phyloP scores from a whole-genome alignment of 2,797 vertebrate genomes.

The Channallabes apus region DNA sequence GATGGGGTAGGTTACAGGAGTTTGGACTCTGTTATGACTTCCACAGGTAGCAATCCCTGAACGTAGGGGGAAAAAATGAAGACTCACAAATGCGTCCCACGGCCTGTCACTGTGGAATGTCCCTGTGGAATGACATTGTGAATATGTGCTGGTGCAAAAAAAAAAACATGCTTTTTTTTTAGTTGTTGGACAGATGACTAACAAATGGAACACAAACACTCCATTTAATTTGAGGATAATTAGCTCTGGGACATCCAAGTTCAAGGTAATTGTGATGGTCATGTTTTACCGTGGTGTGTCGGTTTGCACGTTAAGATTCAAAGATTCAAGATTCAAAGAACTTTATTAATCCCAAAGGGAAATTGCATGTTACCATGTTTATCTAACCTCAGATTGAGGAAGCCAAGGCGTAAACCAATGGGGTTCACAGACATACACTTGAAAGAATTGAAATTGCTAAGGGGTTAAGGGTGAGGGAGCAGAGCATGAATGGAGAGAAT shows the following conservation, averaged over 20 bases:
- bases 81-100: slow-evolving; percentile 63
- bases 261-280: slow-evolving; percentile 57
- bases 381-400: slow-evolving; percentile 49
- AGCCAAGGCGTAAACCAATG: slow-evolving; percentile 52
- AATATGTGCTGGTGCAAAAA: slow-evolving; percentile 56
- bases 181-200: slow-evolving; percentile 76
- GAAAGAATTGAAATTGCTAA: slow-evolving; percentile 49
- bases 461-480: slow-evolving; percentile 42
- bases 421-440: slow-evolving; percentile 33
- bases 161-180: slow-evolving; percentile 42
- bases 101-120: slow-evolving; percentile 75
- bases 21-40: slow-evolving; percentile 70
- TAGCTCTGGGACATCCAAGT: slow-evolving; percentile 63
- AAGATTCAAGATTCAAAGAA: too few relatives aligned
- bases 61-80: slow-evolving; percentile 63
- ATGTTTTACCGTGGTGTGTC: slow-evolving; percentile 48
- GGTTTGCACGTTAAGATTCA: slow-evolving; percentile 57
- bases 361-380: slow-evolving; percentile 60
- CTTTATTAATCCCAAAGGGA: too few relatives aligned
- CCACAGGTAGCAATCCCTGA: slow-evolving; percentile 72
- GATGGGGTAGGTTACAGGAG: slow-evolving; percentile 42
- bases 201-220: slow-evolving; percentile 82
- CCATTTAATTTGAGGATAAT: slow-evolving; percentile 63
- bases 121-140: slow-evolving; percentile 33
- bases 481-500: slow-evolving; percentile 14